Percentiles rank a stretch among this genome's conserved stretches.
These are phyloP conservation scores for Himalopsyche tibetana DNA, from an alignment of 2,888 invertebrate species.

Conservation along the genomic window DNA sequence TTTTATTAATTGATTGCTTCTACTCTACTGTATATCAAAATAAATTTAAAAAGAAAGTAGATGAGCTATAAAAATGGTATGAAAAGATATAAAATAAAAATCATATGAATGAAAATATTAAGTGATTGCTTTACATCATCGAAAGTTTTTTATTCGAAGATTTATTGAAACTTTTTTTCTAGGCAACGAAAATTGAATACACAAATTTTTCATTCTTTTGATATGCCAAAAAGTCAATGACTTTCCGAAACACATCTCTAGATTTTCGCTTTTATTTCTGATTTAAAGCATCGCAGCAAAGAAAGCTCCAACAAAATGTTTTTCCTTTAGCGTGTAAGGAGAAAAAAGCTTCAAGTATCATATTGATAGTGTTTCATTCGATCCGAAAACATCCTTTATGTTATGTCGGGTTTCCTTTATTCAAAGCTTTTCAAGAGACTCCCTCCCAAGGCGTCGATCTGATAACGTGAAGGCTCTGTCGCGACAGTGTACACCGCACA, in stretches of 20 bases:
- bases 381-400: slow-evolving; percentile 55
- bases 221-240: slow-evolving; percentile 23
- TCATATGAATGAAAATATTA: no score
- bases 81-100: no score
- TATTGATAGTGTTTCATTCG: slow-evolving; percentile 63
- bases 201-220: not conserved
- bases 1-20: no score
- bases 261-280: slow-evolving; percentile 32
- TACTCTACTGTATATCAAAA: no score
- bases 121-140: no score
- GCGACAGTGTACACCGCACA: slow-evolving; percentile 1
- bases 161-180: slow-evolving; percentile 4
- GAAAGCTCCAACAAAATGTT: slow-evolving; percentile 74
- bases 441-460: slow-evolving; percentile 55
- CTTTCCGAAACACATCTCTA: not conserved
- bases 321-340: slow-evolving; percentile 70
- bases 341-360: slow-evolving; percentile 56
- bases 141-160: not conserved
- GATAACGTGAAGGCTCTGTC: slow-evolving; percentile 49
- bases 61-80: no score
- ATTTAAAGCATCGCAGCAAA: slow-evolving; percentile 72
- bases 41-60: no score
- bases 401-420: slow-evolving; percentile 60
- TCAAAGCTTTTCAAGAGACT: slow-evolving; percentile 60
- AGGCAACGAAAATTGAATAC: not conserved